phyloP scores from a whole-genome alignment of 2,113 vertebrate species.

The Poeciliopsis retropinna region DNA sequence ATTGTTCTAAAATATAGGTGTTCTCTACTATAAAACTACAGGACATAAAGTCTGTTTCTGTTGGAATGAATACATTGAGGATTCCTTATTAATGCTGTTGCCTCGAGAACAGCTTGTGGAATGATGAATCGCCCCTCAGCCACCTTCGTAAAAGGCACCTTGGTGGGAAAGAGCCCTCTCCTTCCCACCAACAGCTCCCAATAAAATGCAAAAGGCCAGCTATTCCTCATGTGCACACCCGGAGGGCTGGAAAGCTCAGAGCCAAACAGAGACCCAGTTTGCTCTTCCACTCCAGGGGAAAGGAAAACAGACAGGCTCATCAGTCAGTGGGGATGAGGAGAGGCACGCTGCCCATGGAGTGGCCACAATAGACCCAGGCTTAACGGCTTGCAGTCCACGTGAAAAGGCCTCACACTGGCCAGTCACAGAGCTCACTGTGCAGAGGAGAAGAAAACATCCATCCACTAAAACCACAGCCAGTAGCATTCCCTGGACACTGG shows the following conservation, averaged over 20 bases:
- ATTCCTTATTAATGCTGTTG: constrained; percentile 54
- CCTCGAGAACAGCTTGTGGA: constrained; percentile 65
- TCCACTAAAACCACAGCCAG: constrained; percentile 42
- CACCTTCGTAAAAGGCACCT: constrained; percentile 64
- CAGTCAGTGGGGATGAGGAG: constrained; percentile 67
- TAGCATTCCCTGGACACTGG: constrained; percentile 43
- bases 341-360: constrained; percentile 60
- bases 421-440: constrained; percentile 67
- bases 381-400: constrained; percentile 51
- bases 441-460: constrained; percentile 59
- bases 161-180: constrained; percentile 58
- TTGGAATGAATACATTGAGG: constrained; percentile 41
- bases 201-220: constrained; percentile 52
- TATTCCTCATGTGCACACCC: constrained; percentile 36
- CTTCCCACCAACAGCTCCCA: constrained; percentile 51
- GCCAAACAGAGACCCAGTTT: constrained; percentile 64
- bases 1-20: constrained; percentile 22
- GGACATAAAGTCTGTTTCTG: constrained; percentile 54
- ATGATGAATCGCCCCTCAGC: constrained; percentile 63
- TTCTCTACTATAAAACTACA: constrained; percentile 37
- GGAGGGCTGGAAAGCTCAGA: constrained; percentile 45
- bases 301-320: constrained; percentile 70
- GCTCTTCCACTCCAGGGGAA: constrained; percentile 68
- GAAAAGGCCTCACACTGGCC: constrained; percentile 61
- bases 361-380: constrained; percentile 64